Conservation (phyloP, 2,888 invertebrate species). For the Steinernema carpocapsae region DNA sequence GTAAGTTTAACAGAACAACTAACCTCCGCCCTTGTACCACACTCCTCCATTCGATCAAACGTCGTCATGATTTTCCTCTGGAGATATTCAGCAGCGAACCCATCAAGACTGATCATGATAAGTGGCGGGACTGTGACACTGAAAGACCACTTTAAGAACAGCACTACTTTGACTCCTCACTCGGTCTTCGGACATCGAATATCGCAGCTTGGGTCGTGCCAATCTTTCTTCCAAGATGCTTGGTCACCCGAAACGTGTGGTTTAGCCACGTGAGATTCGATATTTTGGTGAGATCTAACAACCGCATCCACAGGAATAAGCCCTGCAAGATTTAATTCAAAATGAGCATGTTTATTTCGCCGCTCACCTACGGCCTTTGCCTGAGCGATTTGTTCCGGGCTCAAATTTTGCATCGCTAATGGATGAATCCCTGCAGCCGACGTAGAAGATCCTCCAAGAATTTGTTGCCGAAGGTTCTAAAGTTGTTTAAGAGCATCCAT, state of each 20-base stretch:
- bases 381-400: slow-evolving; percentile 48
- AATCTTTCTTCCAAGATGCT: slow-evolving; percentile 34
- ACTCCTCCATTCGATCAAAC: slow-evolving; percentile 56
- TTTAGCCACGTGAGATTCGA: not conserved
- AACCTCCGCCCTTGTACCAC: slow-evolving; percentile 61
- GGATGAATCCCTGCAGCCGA: slow-evolving; percentile 35
- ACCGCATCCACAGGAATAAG: not conserved
- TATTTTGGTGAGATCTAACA: not conserved
- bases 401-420: slow-evolving; percentile 33
- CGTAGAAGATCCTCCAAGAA: not conserved
- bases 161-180: slow-evolving; percentile 36
- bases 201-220: slow-evolving; percentile 44
- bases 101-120: slow-evolving; percentile 56
- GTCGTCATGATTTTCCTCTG: slow-evolving; percentile 55
- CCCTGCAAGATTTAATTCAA: no score
- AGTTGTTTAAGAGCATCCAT: not conserved
- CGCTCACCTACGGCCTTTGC: slow-evolving; percentile 44
- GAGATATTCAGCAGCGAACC: slow-evolving; percentile 60
- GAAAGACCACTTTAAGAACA: slow-evolving; percentile 22
- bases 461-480: not conserved
- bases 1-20: not conserved
- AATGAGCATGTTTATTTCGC: no score
- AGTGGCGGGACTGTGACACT: slow-evolving; percentile 50
- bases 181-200: slow-evolving; percentile 47
- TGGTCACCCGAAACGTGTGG: not conserved